A percentile compares a stretch with the other conserved stretches of the same genome.
These are phyloP conservation scores for Tiliacea aurago DNA, from an alignment of 2,888 invertebrate genomes.

Conservation along the genomic window DNA sequence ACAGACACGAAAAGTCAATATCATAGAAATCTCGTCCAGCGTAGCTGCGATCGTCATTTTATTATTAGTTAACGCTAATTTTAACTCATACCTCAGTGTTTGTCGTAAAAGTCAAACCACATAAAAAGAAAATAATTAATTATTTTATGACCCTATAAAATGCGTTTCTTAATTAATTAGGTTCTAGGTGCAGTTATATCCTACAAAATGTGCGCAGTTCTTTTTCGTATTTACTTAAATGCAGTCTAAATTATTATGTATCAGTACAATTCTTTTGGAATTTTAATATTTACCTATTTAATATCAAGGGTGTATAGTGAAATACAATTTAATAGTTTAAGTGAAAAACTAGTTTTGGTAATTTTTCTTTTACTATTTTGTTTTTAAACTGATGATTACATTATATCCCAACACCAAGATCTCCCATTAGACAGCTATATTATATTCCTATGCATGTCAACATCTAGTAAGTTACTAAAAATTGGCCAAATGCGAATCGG, in stretches of 20 bases:
- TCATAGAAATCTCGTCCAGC: not conserved
- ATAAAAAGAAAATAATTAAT: slow-evolving; percentile 13
- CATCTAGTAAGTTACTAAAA: not conserved
- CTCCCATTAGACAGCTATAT: not conserved
- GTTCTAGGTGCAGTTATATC: not conserved
- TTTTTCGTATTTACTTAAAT: slow-evolving; percentile 18
- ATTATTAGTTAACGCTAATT: not conserved
- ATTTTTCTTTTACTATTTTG: slow-evolving; percentile 11
- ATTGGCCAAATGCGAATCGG: not conserved
- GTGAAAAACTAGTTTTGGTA: slow-evolving; percentile 69
- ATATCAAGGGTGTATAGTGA: slow-evolving; percentile 17
- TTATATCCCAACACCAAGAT: not conserved
- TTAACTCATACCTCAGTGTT: too few relatives aligned
- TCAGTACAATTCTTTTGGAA: not conserved
- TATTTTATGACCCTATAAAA: slow-evolving; percentile 44
- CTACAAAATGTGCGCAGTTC: slow-evolving; percentile 6
- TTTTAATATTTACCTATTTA: slow-evolving; percentile 18
- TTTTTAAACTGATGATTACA: not conserved
- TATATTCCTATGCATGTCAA: not conserved
- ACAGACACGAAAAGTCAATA: not conserved
- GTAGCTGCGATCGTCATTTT: not conserved
- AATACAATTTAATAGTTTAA: slow-evolving; percentile 60
- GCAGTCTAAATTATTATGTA: slow-evolving; percentile 24
- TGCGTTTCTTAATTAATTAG: slow-evolving; percentile 12
- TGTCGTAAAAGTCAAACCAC: not conserved